Conservation (phyloP, 2,797 vertebrate species). For the Miichthys miiuy region DNA sequence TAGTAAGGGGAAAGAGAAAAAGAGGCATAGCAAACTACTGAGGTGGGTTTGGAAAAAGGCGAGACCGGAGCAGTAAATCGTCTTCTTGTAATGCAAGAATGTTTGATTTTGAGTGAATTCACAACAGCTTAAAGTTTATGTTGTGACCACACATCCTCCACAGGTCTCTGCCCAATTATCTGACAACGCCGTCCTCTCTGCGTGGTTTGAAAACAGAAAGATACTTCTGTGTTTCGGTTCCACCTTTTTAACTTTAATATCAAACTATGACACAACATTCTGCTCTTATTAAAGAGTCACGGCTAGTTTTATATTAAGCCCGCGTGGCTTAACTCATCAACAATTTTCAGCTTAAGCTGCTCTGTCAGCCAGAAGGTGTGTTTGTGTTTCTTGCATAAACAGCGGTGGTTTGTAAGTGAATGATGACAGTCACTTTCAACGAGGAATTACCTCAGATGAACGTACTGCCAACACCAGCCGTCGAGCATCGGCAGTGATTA, state of each 20-base stretch:
- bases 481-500: conserved; percentile 42
- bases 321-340: conserved; percentile 28
- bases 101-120: conserved; percentile 42
- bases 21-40: conserved; percentile 49
- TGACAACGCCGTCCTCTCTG: conserved; percentile 15
- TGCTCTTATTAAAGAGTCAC: not conserved
- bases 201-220: conserved; percentile 25
- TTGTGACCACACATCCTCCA: conserved; percentile 21
- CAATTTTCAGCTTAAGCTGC: conserved; percentile 38
- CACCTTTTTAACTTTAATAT: conserved; percentile 25
- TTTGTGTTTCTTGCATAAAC: conserved; percentile 67
- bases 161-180: conserved; percentile 49
- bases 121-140: conserved; percentile 30
- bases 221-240: conserved; percentile 20
- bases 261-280: not conserved
- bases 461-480: conserved; percentile 23
- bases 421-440: conserved; percentile 75
- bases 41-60: conserved; percentile 62
- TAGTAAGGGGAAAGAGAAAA: conserved; percentile 9
- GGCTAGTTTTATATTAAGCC: conserved; percentile 2
- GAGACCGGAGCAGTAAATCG: conserved; percentile 38
- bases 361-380: conserved; percentile 62
- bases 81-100: conserved; percentile 69
- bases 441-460: conserved; percentile 55
- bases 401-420: conserved; percentile 60